phyloP scores from a whole-genome alignment of 2,888 invertebrate genomes.

The Petrolisthes manimaculis region DNA sequence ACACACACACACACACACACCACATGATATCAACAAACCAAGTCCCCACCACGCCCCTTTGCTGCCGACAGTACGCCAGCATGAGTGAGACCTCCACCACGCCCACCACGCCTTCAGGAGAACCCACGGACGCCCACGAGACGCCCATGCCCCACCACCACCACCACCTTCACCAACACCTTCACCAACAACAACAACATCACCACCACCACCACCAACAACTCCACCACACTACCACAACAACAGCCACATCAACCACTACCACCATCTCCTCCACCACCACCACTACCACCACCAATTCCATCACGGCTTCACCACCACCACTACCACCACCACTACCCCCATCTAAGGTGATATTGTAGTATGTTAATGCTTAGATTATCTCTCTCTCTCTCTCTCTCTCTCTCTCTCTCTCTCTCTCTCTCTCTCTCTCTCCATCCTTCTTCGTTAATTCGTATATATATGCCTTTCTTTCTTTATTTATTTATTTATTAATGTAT shows the following conservation, averaged over 20 bases:
- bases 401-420: constrained; percentile 19
- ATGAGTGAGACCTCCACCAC: constrained; percentile 64
- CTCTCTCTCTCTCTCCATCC: constrained; percentile 22
- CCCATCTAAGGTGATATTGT: background rate
- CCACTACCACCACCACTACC: no score
- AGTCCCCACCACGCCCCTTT: background rate
- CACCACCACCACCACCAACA: background rate
- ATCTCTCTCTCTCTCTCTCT: constrained; percentile 14
- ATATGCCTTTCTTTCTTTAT: no score
- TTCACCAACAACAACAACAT: background rate
- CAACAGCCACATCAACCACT: background rate
- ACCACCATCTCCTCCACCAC: constrained; percentile 5
- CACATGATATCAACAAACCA: background rate
- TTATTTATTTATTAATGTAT: no score
- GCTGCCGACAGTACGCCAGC: constrained; percentile 61
- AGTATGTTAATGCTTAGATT: background rate
- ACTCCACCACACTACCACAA: background rate
- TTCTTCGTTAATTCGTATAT: background rate
- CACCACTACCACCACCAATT: background rate
- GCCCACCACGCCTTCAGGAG: constrained; percentile 64
- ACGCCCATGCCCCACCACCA: constrained; percentile 25
- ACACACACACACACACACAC: background rate
- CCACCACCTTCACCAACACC: background rate
- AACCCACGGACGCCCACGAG: constrained; percentile 61
- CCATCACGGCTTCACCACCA: background rate